phyloP scores from a whole-genome alignment of 2,888 invertebrate species.

The Listrodromus nycthemerus region DNA sequence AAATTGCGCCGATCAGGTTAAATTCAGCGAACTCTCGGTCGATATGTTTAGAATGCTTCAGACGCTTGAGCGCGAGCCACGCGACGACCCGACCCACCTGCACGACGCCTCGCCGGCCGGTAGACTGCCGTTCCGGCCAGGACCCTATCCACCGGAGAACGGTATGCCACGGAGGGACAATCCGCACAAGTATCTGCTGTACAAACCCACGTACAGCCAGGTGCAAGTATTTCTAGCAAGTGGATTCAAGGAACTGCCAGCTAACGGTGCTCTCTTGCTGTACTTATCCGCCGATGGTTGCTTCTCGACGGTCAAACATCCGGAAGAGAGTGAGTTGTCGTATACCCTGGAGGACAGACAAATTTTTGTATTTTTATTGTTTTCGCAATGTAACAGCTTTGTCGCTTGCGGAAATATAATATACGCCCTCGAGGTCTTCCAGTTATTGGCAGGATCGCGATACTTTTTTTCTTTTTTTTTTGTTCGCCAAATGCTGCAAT shows the following conservation, averaged over 20 bases:
- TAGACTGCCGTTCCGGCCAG: slow-evolving; percentile 86
- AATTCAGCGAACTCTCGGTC: slow-evolving; percentile 98
- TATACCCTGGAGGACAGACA: neutral
- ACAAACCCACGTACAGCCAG: slow-evolving; percentile 97
- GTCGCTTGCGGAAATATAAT: slow-evolving; percentile 15
- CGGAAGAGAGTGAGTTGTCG: slow-evolving; percentile 92
- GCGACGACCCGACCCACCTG: slow-evolving; percentile 91
- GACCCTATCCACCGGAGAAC: slow-evolving; percentile 89
- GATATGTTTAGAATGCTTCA: slow-evolving; percentile 99
- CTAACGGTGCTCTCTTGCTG: slow-evolving; percentile 95
- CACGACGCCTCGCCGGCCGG: slow-evolving; percentile 91
- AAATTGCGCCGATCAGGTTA: slow-evolving; percentile 96
- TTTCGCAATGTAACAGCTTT: slow-evolving; percentile 11
- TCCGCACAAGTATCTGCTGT: slow-evolving; percentile 98
- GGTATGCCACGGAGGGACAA: slow-evolving; percentile 93
- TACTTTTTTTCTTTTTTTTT: neutral
- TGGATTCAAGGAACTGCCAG: slow-evolving; percentile 96
- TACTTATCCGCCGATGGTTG: slow-evolving; percentile 98
- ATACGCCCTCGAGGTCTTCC: slow-evolving; percentile 9
- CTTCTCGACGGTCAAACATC: slow-evolving; percentile 92
- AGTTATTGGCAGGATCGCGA: neutral
- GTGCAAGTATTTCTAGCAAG: slow-evolving; percentile 96
- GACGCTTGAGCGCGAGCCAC: slow-evolving; percentile 96
- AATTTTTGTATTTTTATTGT: neutral
- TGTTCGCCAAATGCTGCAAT: slow-evolving; percentile 5